Evolutionary conservation across 2,797 vertebrate genomes (phyloP), one percentile per base, ranked within the genome.

Genomic region (Scarus forsteni): DNA sequence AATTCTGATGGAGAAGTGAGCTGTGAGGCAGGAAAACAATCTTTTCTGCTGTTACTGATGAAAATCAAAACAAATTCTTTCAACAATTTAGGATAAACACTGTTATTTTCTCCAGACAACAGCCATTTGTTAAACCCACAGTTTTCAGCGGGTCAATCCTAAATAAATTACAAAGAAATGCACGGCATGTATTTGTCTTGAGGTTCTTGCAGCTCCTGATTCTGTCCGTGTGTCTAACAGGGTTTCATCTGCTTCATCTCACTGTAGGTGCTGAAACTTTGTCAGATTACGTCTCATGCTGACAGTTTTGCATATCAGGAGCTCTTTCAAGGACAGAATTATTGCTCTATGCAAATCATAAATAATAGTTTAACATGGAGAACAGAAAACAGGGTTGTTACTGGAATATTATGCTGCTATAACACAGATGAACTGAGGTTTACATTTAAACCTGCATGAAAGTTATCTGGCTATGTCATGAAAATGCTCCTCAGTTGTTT

Each of bases 101-200:
- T 43, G 10, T 56, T 18, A 34, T 79, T 85, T 52, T 77, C 10
- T 82, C 63, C 65, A 15, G 34, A 87, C 82, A 91, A 83, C 56
- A 71, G 42, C 42, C 36, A 58, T 75, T 53, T 87, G 65, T 83
- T 83, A 36, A 67, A 8, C n/a, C 57, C 52, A 68, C 58, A 62
- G 62, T 65, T 53, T 73, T 77, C 70, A 79, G 66, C 81, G 57
- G 44, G 70, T 81, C 53, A 61, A 45, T 62, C 35, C 55, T 85
- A 83, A 88, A 70, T 70, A 66, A 78, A 68, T 91, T 84, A 80
- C 66, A 16, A 62, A 84, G 66, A 46, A 77, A 80, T 87, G 69
- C 56, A 35, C 70, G 85, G 85, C 51, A 88, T 88, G 66, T 58
- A 48, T 63, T 18, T 18, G 52, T 75, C 44, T 56, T 67, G 74